Evolutionary conservation across 2,888 invertebrate genomes (phyloP), one percentile per base, ranked within the genome.

Genomic region (Agrilus cyanescens): DNA sequence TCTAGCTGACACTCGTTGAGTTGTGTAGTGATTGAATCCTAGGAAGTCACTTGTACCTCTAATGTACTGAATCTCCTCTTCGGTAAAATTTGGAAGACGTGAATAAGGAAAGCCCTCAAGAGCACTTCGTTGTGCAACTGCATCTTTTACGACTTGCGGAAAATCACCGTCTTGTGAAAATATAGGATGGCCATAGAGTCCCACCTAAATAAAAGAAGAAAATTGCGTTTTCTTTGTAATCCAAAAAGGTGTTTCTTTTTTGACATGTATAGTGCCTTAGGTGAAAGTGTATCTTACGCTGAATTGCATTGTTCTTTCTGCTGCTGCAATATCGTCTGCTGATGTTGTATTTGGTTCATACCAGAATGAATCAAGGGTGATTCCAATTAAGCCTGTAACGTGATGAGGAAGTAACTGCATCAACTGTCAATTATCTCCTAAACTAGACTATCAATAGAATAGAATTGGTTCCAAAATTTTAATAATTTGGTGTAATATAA

Each of bases 181-280:
- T 2, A 76, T 66, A 2, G 75, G 74, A 51, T 74, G 68, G 4
- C 73, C 73, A 51, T 71, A 74, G 71, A 72, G 73, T 12, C 75
- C 75, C 41, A 50, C 50, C 57, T 55, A 37, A n/a, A n/a, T n/a
- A n/a, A n/a, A n/a, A n/a, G n/a, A n/a, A n/a, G n/a, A n/a, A n/a
- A n/a, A n/a, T n/a, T n/a, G n/a, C n/a, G n/a, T n/a, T n/a, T n/a
- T n/a, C n/a, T n/a, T n/a, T n/a, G n/a, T n/a, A n/a, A n/a, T n/a
- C n/a, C n/a, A n/a, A n/a, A n/a, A 79, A 35, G 73, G 72, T 0
- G 72, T 71, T 53, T 77, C 77, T 39, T 78, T 50, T 0, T 78
- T 73, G 48, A 82, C 72, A 15, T 79, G 40, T 78, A 75, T 61
- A 73, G 70, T 40, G 73, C 76, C 76, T 60, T 59, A 67, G 55